Percentiles rank a stretch among this genome's conserved stretches.
Evolutionary conservation across 2,888 invertebrate species (phyloP).

Genomic region (Drosophila austrosaltans): DNA sequence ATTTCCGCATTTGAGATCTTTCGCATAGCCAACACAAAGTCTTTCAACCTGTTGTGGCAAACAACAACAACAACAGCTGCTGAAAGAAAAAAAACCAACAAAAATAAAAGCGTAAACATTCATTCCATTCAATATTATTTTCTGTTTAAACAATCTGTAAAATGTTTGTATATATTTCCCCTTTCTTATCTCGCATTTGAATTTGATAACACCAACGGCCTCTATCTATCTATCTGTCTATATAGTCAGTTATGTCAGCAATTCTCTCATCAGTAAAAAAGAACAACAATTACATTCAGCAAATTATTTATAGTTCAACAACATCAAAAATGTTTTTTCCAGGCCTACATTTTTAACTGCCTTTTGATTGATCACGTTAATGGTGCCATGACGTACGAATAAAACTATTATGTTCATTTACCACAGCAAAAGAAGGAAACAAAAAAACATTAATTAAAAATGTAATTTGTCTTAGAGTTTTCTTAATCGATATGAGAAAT

Average conservation of each 20-base stretch:
- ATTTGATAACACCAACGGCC: conserved; percentile 1
- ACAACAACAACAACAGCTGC: background rate
- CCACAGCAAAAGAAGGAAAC: background rate
- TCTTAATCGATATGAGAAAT: background rate
- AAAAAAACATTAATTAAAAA: background rate
- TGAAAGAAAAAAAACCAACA: background rate
- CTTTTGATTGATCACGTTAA: conserved; percentile 39
- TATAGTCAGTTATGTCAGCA: background rate
- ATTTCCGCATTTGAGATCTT: conserved; percentile 61
- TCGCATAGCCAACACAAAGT: background rate
- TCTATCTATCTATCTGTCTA: background rate
- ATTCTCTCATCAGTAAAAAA: background rate
- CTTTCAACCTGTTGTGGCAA: conserved; percentile 1
- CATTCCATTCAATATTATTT: conserved; percentile 1
- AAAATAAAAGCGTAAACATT: background rate
- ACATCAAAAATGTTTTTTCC: background rate
- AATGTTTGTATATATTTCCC: background rate
- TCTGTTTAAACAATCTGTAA: background rate
- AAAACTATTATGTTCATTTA: background rate
- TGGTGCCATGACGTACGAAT: conserved; percentile 6
- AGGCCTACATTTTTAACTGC: conserved; percentile 21
- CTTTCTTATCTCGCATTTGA: background rate
- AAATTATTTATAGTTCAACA: conserved; percentile 29
- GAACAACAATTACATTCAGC: background rate
- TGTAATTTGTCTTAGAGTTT: background rate